A percentile compares a stretch with the other conserved stretches of the same genome.
phyloP scores from a whole-genome alignment of 2,888 invertebrate genomes.

The Notocelia uddmanniana region DNA sequence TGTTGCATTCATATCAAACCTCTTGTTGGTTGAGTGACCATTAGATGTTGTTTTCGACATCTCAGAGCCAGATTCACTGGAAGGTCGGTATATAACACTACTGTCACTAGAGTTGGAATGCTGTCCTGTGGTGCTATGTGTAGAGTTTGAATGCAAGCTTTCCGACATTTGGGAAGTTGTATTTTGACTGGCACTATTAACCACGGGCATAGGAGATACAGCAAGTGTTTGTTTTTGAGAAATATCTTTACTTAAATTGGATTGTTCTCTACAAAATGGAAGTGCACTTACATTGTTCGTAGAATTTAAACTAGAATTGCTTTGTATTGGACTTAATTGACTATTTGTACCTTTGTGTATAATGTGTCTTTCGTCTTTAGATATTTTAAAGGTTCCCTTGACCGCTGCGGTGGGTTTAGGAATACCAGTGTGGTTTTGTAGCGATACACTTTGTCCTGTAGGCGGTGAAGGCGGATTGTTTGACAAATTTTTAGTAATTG shows the following conservation, averaged over 20 bases:
- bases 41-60: slow-evolving; percentile 75
- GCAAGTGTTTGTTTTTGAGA: slow-evolving; percentile 85
- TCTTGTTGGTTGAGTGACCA: slow-evolving; percentile 80
- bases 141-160: slow-evolving; percentile 87
- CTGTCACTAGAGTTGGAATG: slow-evolving; percentile 91
- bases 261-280: slow-evolving; percentile 82
- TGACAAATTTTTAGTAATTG: slow-evolving; percentile 57
- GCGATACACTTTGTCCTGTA: slow-evolving; percentile 78
- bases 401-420: slow-evolving; percentile 97
- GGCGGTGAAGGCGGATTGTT: slow-evolving; percentile 65
- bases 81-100: slow-evolving; percentile 90
- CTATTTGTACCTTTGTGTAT: slow-evolving; percentile 84
- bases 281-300: slow-evolving; percentile 80
- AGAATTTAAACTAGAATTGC: slow-evolving; percentile 85
- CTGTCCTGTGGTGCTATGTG: slow-evolving; percentile 88
- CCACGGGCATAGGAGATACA: slow-evolving; percentile 91
- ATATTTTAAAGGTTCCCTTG: slow-evolving; percentile 93
- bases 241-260: slow-evolving; percentile 81
- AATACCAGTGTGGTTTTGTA: slow-evolving; percentile 87
- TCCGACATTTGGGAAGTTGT: slow-evolving; percentile 87
- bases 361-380: slow-evolving; percentile 85
- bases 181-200: slow-evolving; percentile 65
- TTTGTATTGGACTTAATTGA: slow-evolving; percentile 85
- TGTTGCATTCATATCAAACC: slow-evolving; percentile 81
- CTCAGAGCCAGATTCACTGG: slow-evolving; percentile 90